Conservation (phyloP, 2,888 invertebrate genomes). For the Ophion slaviceki region DNA sequence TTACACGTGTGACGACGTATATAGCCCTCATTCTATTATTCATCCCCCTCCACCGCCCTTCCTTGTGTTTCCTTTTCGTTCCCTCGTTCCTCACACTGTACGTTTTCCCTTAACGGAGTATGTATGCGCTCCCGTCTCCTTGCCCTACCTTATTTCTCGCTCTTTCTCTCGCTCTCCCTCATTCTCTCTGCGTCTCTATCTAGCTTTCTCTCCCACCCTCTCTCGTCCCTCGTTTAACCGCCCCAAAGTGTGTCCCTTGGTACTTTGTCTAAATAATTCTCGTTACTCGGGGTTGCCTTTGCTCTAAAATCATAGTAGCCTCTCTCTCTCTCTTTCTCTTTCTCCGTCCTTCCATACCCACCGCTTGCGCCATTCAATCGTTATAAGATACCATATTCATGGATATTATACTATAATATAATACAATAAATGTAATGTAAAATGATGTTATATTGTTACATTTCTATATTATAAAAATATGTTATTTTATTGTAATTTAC, state of each 20-base stretch:
- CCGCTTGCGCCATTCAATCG: not conserved
- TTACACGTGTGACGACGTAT: conserved; percentile 54
- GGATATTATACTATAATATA: not conserved
- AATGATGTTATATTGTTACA: too few species aligned
- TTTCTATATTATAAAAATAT: not conserved
- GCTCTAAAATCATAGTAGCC: conserved; percentile 59
- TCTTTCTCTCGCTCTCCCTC: not conserved
- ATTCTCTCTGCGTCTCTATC: not conserved
- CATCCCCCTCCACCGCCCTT: conserved; percentile 20
- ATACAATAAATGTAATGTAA: too few species aligned
- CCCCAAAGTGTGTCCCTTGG: conserved; percentile 40
- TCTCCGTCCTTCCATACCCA: not conserved
- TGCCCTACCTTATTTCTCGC: not conserved
- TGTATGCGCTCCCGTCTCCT: conserved; percentile 15
- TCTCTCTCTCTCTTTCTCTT: not conserved
- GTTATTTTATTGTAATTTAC: not conserved
- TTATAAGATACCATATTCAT: not conserved
- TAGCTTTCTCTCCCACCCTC: not conserved
- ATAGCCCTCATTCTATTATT: conserved; percentile 23
- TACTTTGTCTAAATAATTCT: conserved; percentile 60
- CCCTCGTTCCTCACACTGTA: conserved; percentile 42
- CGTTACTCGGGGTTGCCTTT: conserved; percentile 35
- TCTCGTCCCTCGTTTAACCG: conserved; percentile 8
- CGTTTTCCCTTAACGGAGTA: conserved; percentile 26
- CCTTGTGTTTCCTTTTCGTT: conserved; percentile 11